Percentiles rank a stretch among this genome's conserved stretches.
phyloP scores from a whole-genome alignment of 2,888 invertebrate genomes.

The Apotomis turbidana region DNA sequence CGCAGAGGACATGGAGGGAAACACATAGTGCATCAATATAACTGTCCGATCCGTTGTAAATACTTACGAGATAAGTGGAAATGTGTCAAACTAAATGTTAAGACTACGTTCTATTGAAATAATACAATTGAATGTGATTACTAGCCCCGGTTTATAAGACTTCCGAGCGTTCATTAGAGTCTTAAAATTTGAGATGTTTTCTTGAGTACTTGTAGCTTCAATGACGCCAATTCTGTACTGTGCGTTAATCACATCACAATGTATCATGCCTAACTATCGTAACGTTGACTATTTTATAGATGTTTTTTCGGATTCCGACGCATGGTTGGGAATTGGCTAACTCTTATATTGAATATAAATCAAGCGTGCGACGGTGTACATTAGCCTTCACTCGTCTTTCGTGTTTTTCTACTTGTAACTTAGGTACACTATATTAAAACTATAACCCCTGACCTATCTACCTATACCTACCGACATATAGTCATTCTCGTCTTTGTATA shows the following conservation, averaged over 20 bases:
- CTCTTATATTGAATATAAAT: constrained; percentile 2
- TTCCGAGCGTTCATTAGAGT: constrained; percentile 4
- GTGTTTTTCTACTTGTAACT: neutral
- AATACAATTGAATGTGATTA: constrained; percentile 12
- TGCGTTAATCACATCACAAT: neutral
- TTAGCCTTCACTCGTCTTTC: neutral
- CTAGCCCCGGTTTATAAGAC: neutral
- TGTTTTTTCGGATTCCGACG: neutral
- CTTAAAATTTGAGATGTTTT: neutral
- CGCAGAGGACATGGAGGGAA: constrained; percentile 75
- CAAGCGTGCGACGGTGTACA: constrained; percentile 25
- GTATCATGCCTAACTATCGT: neutral
- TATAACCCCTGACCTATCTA: neutral
- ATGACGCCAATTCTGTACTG: constrained; percentile 6
- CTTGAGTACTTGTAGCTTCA: neutral
- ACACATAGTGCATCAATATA: constrained; percentile 72
- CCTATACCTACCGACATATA: too few relatives aligned
- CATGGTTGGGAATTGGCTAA: constrained; percentile 25
- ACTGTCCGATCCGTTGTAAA: constrained; percentile 64
- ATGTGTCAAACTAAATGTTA: constrained; percentile 44
- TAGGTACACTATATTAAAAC: neutral
- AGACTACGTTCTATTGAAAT: constrained; percentile 38
- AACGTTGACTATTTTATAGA: neutral
- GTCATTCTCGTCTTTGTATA: neutral
- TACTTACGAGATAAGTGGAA: constrained; percentile 49